Evolutionary conservation across 2,888 invertebrate genomes (phyloP).

Genomic region (Phaedon cochleariae): DNA sequence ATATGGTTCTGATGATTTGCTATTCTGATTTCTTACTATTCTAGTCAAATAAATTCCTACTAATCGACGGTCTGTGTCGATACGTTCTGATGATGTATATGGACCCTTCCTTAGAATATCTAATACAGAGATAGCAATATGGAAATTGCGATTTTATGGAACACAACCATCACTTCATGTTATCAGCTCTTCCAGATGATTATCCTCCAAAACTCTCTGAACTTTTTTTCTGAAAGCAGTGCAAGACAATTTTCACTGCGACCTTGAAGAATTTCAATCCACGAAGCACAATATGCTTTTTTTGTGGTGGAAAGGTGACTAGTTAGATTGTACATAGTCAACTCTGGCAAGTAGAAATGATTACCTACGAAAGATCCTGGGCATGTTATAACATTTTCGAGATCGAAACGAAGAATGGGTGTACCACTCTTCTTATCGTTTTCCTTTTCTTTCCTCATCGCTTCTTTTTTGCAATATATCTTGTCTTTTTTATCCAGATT

Average conservation of each 20-base stretch:
- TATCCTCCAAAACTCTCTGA: slow-evolving; percentile 19
- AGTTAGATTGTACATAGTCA: slow-evolving; percentile 36
- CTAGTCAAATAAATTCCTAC: too few relatives aligned
- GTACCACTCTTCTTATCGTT: slow-evolving; percentile 13
- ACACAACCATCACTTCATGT: slow-evolving; percentile 14
- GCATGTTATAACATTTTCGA: slow-evolving; percentile 40
- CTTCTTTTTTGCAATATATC: too few relatives aligned
- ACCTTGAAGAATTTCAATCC: slow-evolving; percentile 34
- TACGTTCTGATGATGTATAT: too few relatives aligned
- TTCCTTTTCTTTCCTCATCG: slow-evolving; percentile 17
- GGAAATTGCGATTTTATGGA: slow-evolving; percentile 13
- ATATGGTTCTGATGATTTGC: too few relatives aligned
- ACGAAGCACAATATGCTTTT: slow-evolving; percentile 36
- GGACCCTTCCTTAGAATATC: slow-evolving; percentile 33
- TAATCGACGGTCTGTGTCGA: too few relatives aligned
- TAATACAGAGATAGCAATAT: background rate
- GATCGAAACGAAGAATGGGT: slow-evolving; percentile 23
- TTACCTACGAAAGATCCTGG: slow-evolving; percentile 28
- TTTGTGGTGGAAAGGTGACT: slow-evolving; percentile 33
- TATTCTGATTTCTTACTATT: too few relatives aligned
- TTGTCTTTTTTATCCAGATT: slow-evolving; percentile 27
- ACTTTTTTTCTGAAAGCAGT: slow-evolving; percentile 35
- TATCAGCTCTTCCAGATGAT: slow-evolving; percentile 14
- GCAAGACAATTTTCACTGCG: slow-evolving; percentile 37
- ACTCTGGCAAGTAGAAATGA: slow-evolving; percentile 31